Base-by-base conservation (phyloP, 92 coral and sea anemone species). In the Epizoanthus illoricatus region DNA sequence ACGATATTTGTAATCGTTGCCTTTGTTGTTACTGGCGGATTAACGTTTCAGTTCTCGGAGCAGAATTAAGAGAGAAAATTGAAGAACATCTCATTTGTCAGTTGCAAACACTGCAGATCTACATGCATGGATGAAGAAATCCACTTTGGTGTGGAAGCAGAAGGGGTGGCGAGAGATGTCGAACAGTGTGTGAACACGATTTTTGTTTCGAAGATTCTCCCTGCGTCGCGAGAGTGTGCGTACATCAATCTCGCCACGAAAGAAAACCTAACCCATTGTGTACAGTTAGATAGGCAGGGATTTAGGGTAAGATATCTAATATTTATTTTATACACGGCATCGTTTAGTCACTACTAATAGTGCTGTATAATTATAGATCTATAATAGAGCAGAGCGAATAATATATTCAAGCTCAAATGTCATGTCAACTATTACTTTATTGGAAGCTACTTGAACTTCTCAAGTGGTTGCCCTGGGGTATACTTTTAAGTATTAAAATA, bases 121-220 rank as follows among this genome's bases (percentile, higher is more conserved):
- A 17, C 20, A 28, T 23, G 62, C 19, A 78, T 78, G 82, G 94
- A 88, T 62, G 96, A 93, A 88, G 99, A 93, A 86, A 93, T 96
- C 58, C 98, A 96, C 90, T 96, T 96, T 66, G 90, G 92, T 73
- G 82, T 69, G 56, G 99, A 96, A 86, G 99, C 99, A 19, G 87
- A 86, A 76, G 89, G 86, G 16, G 92, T 91, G 45, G 89, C 90
- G 41, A 83, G 78, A 23, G 99, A 96, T 81, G 88, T 93, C 5
- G 83, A 92, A 42, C 89, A 93, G n/a, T 86, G 92, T 17, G 97
- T 96, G 4, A 78, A 89, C 39, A 76, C 83, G 66, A 96, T 96
- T 10, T 64, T 56, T 23, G 81, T 93, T 20, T 96, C 99, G 21
- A 69, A 73, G n/a, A 82, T 80, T 65, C 91, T 96, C 3, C 92